Evolutionary conservation across 2,797 vertebrate genomes (phyloP).

Genomic region (Trachops cirrhosus): DNA sequence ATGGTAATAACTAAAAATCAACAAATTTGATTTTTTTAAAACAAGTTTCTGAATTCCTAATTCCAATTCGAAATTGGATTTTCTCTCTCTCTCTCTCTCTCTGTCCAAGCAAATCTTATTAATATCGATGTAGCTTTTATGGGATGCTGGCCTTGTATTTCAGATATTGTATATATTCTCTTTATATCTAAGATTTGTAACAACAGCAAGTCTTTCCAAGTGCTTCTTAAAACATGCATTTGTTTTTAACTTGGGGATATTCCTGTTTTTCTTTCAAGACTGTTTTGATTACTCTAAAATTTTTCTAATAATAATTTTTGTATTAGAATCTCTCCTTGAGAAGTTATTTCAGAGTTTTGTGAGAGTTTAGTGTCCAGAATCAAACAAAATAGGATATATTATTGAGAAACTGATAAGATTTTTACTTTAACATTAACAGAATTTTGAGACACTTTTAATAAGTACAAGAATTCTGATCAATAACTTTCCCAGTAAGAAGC

Average conservation of each 20-base stretch:
- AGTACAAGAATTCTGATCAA: neutral
- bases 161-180: neutral
- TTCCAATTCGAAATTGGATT: no score
- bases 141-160: neutral
- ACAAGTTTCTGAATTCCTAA: neutral
- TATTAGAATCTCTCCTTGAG: neutral
- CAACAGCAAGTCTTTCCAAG: neutral
- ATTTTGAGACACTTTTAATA: neutral
- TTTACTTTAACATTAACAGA: neutral
- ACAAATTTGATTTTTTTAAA: neutral
- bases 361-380: neutral
- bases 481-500: neutral
- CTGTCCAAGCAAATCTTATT: neutral
- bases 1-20: neutral
- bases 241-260: neutral
- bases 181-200: neutral
- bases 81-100: neutral
- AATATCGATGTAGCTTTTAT: neutral
- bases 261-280: neutral
- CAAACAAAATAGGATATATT: neutral
- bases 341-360: neutral
- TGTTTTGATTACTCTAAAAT: neutral
- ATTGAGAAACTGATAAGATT: neutral
- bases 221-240: neutral
- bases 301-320: neutral